Conservation (phyloP, 2,797 vertebrate species). For the Pseudomugil gertrudae region DNA sequence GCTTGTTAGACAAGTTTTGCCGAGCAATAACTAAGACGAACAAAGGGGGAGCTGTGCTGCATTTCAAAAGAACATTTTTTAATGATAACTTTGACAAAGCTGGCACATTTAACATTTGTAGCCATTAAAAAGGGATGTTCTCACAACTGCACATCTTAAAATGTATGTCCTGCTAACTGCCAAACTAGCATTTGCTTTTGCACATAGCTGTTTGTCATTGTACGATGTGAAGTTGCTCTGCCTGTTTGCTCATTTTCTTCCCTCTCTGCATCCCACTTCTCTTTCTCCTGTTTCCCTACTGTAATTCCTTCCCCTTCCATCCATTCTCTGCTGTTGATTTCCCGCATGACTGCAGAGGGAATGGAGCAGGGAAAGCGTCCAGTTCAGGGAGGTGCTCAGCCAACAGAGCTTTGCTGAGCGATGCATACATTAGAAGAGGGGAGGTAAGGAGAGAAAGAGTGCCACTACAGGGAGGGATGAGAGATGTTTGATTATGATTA, state of each 20-base stretch:
- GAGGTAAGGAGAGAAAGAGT: slow-evolving; percentile 43
- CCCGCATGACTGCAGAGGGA: slow-evolving; percentile 69
- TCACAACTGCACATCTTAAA: too few species aligned
- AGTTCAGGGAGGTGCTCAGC: slow-evolving; percentile 57
- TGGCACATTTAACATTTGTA: background rate
- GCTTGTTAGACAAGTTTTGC: background rate
- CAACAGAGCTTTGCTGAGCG: slow-evolving; percentile 55
- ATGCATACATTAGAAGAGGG: slow-evolving; percentile 48
- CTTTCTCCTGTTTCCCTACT: slow-evolving; percentile 5
- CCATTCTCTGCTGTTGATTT: slow-evolving; percentile 38
- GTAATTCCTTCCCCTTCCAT: slow-evolving; percentile 23
- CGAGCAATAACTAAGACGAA: background rate
- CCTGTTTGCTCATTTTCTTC: slow-evolving; percentile 17
- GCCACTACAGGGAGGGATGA: slow-evolving; percentile 29
- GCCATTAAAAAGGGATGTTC: background rate
- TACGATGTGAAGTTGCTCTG: background rate
- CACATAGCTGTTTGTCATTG: background rate
- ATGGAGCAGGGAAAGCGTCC: slow-evolving; percentile 60
- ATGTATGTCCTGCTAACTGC: background rate
- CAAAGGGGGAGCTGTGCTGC: background rate
- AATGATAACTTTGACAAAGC: background rate
- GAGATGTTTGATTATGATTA: slow-evolving; percentile 38
- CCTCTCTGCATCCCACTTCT: slow-evolving; percentile 8
- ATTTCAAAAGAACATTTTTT: background rate
- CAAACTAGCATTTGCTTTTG: background rate